phyloP scores from a whole-genome alignment of 2,797 vertebrate species.

The Zalophus californianus region DNA sequence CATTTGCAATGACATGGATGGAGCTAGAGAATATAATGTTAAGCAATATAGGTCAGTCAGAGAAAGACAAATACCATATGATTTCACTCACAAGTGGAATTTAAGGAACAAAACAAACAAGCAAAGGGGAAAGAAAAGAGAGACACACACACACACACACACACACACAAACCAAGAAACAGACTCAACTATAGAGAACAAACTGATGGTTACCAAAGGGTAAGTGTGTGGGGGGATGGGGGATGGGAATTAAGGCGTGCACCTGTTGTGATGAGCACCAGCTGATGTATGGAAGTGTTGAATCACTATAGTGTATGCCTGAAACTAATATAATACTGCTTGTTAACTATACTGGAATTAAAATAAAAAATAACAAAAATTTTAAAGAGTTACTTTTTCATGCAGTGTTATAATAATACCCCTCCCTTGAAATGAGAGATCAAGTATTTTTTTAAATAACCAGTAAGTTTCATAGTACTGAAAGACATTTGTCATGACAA shows the following conservation, averaged over 20 bases:
- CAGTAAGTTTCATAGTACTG: background rate
- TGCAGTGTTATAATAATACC: background rate
- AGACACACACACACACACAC: too few species aligned
- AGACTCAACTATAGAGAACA: background rate
- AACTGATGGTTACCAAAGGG: background rate
- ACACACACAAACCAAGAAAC: background rate
- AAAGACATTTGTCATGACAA: constrained; percentile 29
- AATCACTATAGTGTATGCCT: background rate
- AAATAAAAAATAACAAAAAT: background rate
- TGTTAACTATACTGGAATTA: background rate
- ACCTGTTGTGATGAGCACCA: background rate
- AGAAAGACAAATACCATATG: too few species aligned
- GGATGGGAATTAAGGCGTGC: background rate
- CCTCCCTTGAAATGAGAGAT: background rate
- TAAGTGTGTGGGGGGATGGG: background rate
- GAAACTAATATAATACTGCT: background rate
- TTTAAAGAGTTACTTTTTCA: background rate
- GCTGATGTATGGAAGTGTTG: background rate
- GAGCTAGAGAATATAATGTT: too few species aligned
- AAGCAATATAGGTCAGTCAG: too few species aligned
- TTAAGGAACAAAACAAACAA: too few species aligned
- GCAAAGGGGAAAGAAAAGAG: too few species aligned
- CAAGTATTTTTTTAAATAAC: background rate
- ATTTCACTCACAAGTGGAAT: too few species aligned
- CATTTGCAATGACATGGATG: too few species aligned